Conservation (phyloP, 1,140 invertebrate species). For the Branchinecta lindahli region DNA sequence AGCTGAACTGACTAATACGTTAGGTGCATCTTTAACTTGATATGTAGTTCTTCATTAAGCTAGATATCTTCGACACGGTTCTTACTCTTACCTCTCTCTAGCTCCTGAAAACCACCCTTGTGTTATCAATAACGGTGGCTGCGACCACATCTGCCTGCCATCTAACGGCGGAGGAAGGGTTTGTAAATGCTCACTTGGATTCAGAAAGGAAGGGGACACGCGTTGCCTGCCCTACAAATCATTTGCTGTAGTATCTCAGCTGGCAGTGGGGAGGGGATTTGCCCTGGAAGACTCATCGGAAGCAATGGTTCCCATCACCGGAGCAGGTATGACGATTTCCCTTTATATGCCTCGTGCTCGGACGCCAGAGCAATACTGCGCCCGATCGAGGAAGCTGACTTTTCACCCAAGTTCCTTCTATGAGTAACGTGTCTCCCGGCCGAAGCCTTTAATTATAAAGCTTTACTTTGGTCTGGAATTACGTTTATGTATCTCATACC, state of each 20-base stretch:
- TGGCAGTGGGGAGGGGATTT: slow-evolving; percentile 72
- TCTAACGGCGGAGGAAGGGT: slow-evolving; percentile 45
- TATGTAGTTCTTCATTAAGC: slow-evolving; percentile 13
- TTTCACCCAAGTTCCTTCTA: too few species aligned
- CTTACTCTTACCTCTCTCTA: slow-evolving; percentile 16
- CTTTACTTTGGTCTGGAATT: too few species aligned
- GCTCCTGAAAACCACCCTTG: slow-evolving; percentile 63
- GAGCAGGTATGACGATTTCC: slow-evolving; percentile 37
- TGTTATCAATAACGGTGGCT: slow-evolving; percentile 67
- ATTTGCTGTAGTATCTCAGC: slow-evolving; percentile 77
- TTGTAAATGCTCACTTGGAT: slow-evolving; percentile 78
- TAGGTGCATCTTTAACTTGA: slow-evolving; percentile 17
- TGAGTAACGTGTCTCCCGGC: too few species aligned
- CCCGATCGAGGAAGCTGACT: too few species aligned
- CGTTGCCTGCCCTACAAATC: slow-evolving; percentile 67
- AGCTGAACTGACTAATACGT: too few species aligned
- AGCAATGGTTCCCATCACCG: slow-evolving; percentile 86
- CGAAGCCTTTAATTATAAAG: too few species aligned
- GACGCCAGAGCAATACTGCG: not conserved
- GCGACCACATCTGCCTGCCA: slow-evolving; percentile 84
- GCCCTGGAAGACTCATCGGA: slow-evolving; percentile 66
- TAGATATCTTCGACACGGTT: too few species aligned
- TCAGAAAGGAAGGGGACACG: slow-evolving; percentile 56
- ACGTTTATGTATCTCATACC: too few species aligned
- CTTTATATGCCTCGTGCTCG: not conserved